These are phyloP conservation scores for Chanos chanos DNA, from an alignment of 2,797 vertebrate genomes.

Conservation along the genomic window DNA sequence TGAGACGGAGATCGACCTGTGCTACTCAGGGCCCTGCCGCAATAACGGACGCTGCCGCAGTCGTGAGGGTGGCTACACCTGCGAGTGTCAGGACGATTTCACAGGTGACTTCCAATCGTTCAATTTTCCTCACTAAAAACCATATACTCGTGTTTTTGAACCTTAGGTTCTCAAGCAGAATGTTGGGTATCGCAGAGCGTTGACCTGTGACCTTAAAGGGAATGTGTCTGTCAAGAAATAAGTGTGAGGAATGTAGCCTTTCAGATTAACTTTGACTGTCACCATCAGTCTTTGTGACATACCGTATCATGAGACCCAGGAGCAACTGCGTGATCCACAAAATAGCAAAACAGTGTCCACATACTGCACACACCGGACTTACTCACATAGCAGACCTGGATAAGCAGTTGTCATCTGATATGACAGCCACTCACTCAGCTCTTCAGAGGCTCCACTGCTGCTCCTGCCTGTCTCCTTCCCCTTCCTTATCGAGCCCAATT, in stretches of 20 bases:
- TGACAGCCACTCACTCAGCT: not conserved
- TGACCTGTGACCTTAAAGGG: not conserved
- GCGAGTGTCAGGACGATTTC: slow-evolving; percentile 90
- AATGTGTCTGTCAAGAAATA: not conserved
- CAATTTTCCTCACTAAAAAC: no score
- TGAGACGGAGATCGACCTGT: slow-evolving; percentile 95
- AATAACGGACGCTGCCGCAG: slow-evolving; percentile 86
- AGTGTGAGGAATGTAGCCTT: not conserved
- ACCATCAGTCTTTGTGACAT: no score
- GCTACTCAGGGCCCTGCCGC: slow-evolving; percentile 90
- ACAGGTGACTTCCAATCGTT: slow-evolving; percentile 80
- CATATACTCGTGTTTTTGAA: not conserved
- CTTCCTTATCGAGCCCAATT: slow-evolving; percentile 25
- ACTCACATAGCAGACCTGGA: not conserved
- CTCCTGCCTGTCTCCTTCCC: slow-evolving; percentile 3
- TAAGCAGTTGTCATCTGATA: slow-evolving; percentile 11
- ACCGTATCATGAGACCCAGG: no score
- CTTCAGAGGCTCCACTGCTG: not conserved
- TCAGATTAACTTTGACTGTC: not conserved
- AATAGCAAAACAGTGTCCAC: no score
- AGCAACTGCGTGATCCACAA: no score
- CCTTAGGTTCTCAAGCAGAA: no score
- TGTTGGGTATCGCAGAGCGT: not conserved
- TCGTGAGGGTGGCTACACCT: slow-evolving; percentile 91
- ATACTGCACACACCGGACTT: not conserved